Base-by-base conservation (phyloP, 1,140 invertebrate species). In the Sminthurides bifidus region DNA sequence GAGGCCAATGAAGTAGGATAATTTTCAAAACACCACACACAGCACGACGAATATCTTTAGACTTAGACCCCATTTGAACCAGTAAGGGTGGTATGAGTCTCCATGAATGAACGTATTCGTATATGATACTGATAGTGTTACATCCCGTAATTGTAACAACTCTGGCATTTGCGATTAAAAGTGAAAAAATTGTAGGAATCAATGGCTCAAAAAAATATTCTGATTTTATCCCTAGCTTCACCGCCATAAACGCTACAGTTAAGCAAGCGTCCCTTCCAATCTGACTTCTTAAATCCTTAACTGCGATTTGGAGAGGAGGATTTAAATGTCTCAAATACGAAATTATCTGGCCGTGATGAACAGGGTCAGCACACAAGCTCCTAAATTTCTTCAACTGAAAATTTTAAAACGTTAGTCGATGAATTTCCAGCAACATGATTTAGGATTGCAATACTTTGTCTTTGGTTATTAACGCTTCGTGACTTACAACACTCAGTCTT, bases 91-190 rank as follows among this genome's bases (percentile, higher is more conserved):
- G 63, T 33, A 65, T 33, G 10, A 65, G 55, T 12, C 63, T 38
- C 46, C 54, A 61, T 0, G 63, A 61, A 35, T 53, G 59, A 14
- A 65, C 58, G 27, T 40, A 51, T 31, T 65, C 63, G 41, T 61
- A 65, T n/a, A 65, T 55, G 12, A 60, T 10, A 21, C 19, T 26
- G 23, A 65, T 59, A 8, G 63, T 60, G n/a, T 40, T 49, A 37
- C 26, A 44, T 21, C 54, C 58, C 1, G 58, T 58, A 6, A 60
- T 53, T 0, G 57, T 57, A 8, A 65, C 63, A 30, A 65, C 53
- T 58, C 60, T 65, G 27, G 58, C 63, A 46, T 61, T 65, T 15
- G 63, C 63, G 19, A 65, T 60, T 12, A 65, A 40, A 8, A 61
- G 46, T 23, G 38, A 40, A 44, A 65, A 65, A 12, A 65, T 29